Conservation (phyloP, 2,888 invertebrate species). For the Lithophane semibrunnea region DNA sequence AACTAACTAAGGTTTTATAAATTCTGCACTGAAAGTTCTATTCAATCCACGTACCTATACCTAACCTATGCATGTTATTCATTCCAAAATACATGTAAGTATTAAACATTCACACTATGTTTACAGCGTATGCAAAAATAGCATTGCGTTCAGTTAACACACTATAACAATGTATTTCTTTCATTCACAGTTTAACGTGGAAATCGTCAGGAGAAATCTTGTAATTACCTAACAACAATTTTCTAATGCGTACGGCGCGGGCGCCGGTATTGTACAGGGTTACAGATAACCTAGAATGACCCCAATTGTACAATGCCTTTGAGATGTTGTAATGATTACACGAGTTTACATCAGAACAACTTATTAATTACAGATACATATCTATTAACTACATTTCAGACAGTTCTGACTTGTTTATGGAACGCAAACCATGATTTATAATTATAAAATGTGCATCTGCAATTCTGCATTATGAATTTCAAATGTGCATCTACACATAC, state of each 20-base stretch:
- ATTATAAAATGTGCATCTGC: conserved; percentile 7
- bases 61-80: background rate
- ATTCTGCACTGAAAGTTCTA: background rate
- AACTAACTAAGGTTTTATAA: no score
- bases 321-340: conserved; percentile 43
- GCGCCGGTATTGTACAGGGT: conserved; percentile 27
- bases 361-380: conserved; percentile 47
- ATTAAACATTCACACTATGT: background rate
- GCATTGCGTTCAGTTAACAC: conserved; percentile 5
- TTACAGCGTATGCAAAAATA: conserved; percentile 1
- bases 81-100: conserved; percentile 9
- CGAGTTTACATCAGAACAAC: conserved; percentile 31
- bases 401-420: conserved; percentile 29
- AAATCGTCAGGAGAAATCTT: conserved; percentile 51
- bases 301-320: conserved; percentile 46
- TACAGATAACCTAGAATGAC: conserved; percentile 53
- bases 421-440: background rate
- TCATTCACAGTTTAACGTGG: conserved; percentile 40
- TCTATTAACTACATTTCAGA: conserved; percentile 34
- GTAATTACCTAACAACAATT: conserved; percentile 57
- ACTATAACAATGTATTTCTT: conserved; percentile 35
- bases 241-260: conserved; percentile 45
- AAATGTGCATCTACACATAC: no score
- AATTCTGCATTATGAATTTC: conserved; percentile 18
- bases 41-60: background rate